phyloP scores from a whole-genome alignment of 2,113 vertebrate genomes.

The Cyphomyrus plagiostoma region DNA sequence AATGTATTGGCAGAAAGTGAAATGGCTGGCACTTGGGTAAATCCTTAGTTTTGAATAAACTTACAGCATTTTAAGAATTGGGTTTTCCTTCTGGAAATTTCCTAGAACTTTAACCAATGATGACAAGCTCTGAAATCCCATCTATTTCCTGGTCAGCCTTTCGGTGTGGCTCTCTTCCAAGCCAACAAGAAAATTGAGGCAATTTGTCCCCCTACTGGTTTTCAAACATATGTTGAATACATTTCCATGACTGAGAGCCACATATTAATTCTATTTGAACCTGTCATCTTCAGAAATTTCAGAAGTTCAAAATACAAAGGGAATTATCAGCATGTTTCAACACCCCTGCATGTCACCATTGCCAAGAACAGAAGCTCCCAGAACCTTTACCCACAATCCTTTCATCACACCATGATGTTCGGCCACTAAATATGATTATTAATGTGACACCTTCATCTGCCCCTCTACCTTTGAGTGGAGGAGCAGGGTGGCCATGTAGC shows the following conservation, averaged over 20 bases:
- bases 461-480: not conserved
- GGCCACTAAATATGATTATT: not conserved
- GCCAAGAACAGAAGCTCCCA: not conserved
- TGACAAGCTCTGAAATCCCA: not conserved
- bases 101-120: not conserved
- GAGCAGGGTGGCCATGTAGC: not conserved
- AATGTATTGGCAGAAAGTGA: not conserved
- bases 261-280: not conserved
- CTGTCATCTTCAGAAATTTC: not conserved
- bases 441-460: not conserved
- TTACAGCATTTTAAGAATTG: not conserved
- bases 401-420: not conserved
- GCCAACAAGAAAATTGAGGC: not conserved
- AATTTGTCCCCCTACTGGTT: not conserved
- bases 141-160: not conserved
- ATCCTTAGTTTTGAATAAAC: not conserved
- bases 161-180: not conserved
- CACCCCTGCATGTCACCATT: not conserved
- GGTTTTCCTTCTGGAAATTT: not conserved
- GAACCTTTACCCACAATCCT: not conserved
- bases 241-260: constrained; percentile 11
- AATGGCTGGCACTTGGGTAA: not conserved
- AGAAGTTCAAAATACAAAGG: not conserved
- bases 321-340: not conserved
- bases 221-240: not conserved